phyloP scores from a whole-genome alignment of 2,113 vertebrate genomes.

The Odobenus rosmarus region DNA sequence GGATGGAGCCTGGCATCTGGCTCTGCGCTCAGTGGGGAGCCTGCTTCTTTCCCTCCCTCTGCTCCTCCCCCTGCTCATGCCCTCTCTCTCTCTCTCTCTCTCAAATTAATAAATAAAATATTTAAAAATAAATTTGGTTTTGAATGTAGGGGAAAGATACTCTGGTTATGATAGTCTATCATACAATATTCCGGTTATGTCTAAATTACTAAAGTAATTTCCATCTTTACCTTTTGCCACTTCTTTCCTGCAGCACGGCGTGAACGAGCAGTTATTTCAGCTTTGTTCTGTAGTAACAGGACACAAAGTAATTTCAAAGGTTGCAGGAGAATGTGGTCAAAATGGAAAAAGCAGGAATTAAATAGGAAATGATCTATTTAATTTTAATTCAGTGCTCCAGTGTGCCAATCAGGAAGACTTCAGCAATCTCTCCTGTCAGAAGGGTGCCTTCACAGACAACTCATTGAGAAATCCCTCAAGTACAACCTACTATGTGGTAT shows the following conservation, averaged over 20 bases:
- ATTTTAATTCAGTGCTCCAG: neutral
- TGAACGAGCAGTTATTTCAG: neutral
- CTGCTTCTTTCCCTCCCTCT: neutral
- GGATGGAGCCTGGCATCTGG: neutral
- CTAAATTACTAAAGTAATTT: neutral
- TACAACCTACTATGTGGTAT: neutral
- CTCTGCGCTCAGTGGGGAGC: neutral
- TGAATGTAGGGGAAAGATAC: neutral
- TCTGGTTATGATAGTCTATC: neutral
- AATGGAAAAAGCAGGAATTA: neutral
- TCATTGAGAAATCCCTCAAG: conserved; percentile 41
- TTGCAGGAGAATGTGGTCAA: neutral
- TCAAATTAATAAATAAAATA: too few species aligned
- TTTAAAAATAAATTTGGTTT: neutral
- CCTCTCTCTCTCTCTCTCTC: too few species aligned
- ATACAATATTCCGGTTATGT: neutral
- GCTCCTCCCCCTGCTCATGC: neutral
- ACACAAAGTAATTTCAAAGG: neutral
- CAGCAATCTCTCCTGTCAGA: neutral
- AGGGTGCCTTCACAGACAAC: neutral
- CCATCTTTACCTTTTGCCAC: neutral
- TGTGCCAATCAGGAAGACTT: neutral
- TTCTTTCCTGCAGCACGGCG: neutral
- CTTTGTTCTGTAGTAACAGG: neutral
- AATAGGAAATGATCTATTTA: neutral